phyloP scores from a whole-genome alignment of 2,888 invertebrate genomes.

The Parnassius mnemosyne region DNA sequence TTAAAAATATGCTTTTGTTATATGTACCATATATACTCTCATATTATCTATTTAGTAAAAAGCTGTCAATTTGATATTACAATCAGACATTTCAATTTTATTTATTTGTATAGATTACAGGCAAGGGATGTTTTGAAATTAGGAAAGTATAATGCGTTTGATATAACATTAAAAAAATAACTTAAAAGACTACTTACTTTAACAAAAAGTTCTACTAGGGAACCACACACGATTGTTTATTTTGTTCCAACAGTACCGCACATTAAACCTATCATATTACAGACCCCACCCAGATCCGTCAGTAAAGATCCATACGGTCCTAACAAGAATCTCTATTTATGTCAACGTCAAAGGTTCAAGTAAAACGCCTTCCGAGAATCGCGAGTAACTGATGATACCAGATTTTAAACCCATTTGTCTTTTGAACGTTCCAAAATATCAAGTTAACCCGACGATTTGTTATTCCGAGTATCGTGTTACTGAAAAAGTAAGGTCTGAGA shows the following conservation, averaged over 20 bases:
- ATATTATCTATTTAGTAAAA: no score
- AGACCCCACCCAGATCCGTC: slow-evolving; percentile 18
- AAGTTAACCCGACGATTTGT: slow-evolving; percentile 41
- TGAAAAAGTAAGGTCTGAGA: slow-evolving; percentile 23
- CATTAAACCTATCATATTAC: slow-evolving; percentile 15
- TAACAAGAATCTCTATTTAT: slow-evolving; percentile 35
- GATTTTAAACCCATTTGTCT: slow-evolving; percentile 50
- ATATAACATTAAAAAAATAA: no score
- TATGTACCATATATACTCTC: no score
- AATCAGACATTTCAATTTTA: no score
- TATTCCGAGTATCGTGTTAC: slow-evolving; percentile 48
- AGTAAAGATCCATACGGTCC: slow-evolving; percentile 37
- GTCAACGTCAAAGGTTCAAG: slow-evolving; percentile 31
- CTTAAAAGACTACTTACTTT: not conserved
- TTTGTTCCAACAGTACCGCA: slow-evolving; percentile 34
- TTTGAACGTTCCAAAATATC: slow-evolving; percentile 38
- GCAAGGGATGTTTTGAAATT: no score
- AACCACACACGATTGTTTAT: slow-evolving; percentile 46
- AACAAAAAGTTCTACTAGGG: not conserved
- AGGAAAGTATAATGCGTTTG: no score
- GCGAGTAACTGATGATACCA: slow-evolving; percentile 42
- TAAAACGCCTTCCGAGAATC: slow-evolving; percentile 42
- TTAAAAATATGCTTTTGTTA: no score
- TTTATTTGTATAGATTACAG: no score
- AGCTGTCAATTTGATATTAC: no score